Percentiles rank a stretch among this genome's conserved stretches.
phyloP scores from a whole-genome alignment of 2,113 vertebrate genomes.

The Cnemophilus loriae region DNA sequence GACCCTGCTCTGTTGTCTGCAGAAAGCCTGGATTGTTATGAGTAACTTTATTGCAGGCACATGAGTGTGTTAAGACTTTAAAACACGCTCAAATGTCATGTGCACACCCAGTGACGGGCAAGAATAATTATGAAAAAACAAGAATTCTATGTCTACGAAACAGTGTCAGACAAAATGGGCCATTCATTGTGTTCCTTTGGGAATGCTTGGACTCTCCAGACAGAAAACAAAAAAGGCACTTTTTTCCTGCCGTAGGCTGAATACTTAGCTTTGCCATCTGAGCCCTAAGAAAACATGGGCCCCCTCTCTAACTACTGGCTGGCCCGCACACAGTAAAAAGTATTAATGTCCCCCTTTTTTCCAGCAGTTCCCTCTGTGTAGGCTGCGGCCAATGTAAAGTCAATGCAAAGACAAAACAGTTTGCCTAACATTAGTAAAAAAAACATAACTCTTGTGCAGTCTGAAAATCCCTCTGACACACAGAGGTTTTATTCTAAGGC shows the following conservation, averaged over 20 bases:
- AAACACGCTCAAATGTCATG: slow-evolving; percentile 89
- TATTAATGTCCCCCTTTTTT: slow-evolving; percentile 87
- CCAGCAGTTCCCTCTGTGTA: slow-evolving; percentile 80
- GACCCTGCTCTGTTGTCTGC: slow-evolving; percentile 89
- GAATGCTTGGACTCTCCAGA: slow-evolving; percentile 87
- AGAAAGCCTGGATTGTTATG: slow-evolving; percentile 86
- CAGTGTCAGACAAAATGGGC: slow-evolving; percentile 83
- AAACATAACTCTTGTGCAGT: slow-evolving; percentile 63
- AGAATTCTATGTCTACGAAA: slow-evolving; percentile 85
- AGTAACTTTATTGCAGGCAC: slow-evolving; percentile 89
- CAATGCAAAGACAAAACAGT: slow-evolving; percentile 98
- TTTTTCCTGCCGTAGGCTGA: slow-evolving; percentile 92
- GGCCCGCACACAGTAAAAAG: slow-evolving; percentile 88
- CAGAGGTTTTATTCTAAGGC: slow-evolving; percentile 65
- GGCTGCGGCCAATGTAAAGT: slow-evolving; percentile 84
- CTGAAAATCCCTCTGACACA: slow-evolving; percentile 65
- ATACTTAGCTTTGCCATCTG: slow-evolving; percentile 98
- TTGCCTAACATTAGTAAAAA: slow-evolving; percentile 88
- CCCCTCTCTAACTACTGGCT: slow-evolving; percentile 86
- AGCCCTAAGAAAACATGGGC: slow-evolving; percentile 97
- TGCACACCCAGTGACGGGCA: slow-evolving; percentile 85
- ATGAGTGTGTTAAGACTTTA: slow-evolving; percentile 88
- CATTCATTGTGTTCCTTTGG: slow-evolving; percentile 94
- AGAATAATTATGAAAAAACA: slow-evolving; percentile 88
- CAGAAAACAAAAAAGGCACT: slow-evolving; percentile 93